A percentile compares a stretch with the other conserved stretches of the same genome.
phyloP scores from a whole-genome alignment of 2,113 vertebrate species.

The Eurypyga helias region DNA sequence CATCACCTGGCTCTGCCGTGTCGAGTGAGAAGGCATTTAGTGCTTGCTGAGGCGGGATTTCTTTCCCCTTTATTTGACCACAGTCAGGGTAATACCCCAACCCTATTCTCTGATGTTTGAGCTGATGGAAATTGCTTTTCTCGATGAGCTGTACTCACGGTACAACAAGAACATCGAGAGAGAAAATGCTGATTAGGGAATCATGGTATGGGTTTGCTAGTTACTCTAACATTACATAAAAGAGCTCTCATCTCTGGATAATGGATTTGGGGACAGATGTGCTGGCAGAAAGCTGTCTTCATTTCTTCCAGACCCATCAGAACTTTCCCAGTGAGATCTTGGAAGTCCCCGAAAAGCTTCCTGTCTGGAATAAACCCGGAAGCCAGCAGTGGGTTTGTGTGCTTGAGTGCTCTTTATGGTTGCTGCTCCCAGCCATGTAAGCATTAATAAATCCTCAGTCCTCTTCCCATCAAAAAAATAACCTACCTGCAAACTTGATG shows the following conservation, averaged over 20 bases:
- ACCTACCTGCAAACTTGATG: background rate
- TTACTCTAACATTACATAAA: background rate
- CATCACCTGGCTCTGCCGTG: background rate
- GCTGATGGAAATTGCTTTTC: background rate
- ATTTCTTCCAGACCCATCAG: background rate
- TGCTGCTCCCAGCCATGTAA: background rate
- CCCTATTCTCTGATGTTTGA: background rate
- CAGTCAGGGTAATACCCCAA: background rate
- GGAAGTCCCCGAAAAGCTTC: background rate
- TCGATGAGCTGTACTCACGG: background rate
- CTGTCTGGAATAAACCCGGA: background rate
- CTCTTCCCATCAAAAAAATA: background rate
- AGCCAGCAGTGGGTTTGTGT: background rate
- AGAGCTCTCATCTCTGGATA: background rate
- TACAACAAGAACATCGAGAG: background rate
- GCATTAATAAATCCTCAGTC: slow-evolving; percentile 4
- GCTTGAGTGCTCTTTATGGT: background rate
- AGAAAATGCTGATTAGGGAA: background rate
- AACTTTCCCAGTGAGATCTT: background rate
- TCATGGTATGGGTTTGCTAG: background rate
- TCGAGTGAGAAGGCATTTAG: background rate
- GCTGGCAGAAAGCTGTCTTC: background rate
- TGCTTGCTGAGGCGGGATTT: background rate
- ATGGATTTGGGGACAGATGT: background rate
- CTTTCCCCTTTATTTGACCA: background rate